phyloP scores from a whole-genome alignment of 2,888 invertebrate species.

The Polietes domitor region DNA sequence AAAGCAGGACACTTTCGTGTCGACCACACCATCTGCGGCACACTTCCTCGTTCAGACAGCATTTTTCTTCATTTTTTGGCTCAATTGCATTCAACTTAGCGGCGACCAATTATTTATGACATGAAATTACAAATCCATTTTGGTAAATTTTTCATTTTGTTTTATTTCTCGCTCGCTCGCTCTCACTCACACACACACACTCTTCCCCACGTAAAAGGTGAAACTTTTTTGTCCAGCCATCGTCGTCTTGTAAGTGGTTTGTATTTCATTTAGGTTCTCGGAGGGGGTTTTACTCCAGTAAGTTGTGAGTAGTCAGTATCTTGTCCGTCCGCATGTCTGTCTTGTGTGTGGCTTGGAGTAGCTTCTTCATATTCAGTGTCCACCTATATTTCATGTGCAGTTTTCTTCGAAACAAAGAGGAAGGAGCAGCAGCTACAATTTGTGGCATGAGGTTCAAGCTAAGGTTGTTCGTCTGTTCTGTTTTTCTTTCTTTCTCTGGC shows the following conservation, averaged over 20 bases:
- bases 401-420: slow-evolving; percentile 39
- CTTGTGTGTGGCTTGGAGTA: slow-evolving; percentile 38
- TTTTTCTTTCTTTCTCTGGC: background rate
- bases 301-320: slow-evolving; percentile 61
- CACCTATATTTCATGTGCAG: slow-evolving; percentile 64
- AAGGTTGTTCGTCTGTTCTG: slow-evolving; percentile 6
- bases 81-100: slow-evolving; percentile 74
- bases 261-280: slow-evolving; percentile 53
- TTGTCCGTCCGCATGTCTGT: slow-evolving; percentile 31
- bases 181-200: no score
- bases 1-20: background rate
- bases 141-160: slow-evolving; percentile 78
- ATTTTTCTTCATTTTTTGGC: slow-evolving; percentile 54
- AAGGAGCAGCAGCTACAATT: slow-evolving; percentile 12
- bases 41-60: slow-evolving; percentile 25
- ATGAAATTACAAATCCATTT: slow-evolving; percentile 80
- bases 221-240: slow-evolving; percentile 46
- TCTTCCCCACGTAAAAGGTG: slow-evolving; percentile 62
- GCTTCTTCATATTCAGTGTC: slow-evolving; percentile 63
- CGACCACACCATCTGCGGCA: background rate
- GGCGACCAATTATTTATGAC: slow-evolving; percentile 79
- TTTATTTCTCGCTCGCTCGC: background rate
- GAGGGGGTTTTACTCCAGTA: slow-evolving; percentile 22
- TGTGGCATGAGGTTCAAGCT: slow-evolving; percentile 33
- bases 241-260: slow-evolving; percentile 47